A percentile compares a stretch with the other conserved stretches of the same genome.
Evolutionary conservation across 2,113 vertebrate genomes (phyloP).

Genomic region (Ahaetulla prasina): DNA sequence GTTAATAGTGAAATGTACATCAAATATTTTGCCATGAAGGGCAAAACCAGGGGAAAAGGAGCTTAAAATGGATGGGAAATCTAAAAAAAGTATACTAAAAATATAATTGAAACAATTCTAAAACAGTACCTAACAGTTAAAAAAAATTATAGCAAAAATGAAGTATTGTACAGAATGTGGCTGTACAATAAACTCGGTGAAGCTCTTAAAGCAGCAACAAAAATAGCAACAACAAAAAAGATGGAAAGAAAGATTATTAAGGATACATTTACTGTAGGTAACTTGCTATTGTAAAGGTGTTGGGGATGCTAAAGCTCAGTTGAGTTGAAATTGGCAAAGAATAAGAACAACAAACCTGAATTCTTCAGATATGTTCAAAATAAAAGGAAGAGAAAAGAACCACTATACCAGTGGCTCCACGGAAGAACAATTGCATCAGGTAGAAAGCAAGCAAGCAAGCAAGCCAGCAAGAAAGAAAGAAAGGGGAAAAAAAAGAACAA

Average conservation of each 20-base stretch:
- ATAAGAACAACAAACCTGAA: background rate
- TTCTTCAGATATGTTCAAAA: background rate
- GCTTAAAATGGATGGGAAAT: background rate
- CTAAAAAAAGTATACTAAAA: background rate
- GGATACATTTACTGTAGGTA: background rate
- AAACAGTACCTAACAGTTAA: background rate
- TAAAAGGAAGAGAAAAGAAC: background rate
- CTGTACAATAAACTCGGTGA: background rate
- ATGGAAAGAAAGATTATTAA: background rate
- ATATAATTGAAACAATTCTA: background rate
- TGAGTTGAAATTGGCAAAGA: background rate
- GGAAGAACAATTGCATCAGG: background rate
- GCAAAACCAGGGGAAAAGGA: background rate
- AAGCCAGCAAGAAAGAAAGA: too few relatives aligned
- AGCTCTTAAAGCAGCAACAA: background rate
- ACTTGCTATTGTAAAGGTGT: background rate
- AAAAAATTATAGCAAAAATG: background rate
- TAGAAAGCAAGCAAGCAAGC: background rate
- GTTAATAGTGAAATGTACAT: background rate
- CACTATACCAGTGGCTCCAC: background rate
- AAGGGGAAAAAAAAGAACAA: too few relatives aligned
- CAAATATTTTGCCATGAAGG: background rate
- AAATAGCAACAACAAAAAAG: background rate
- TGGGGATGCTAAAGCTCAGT: background rate
- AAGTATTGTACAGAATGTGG: background rate